Evolutionary conservation across 35 echinoderm and acorn worm species (phyloP), one percentile per base, ranked within the genome.

Genomic region (Eucidaris tribuloides): DNA sequence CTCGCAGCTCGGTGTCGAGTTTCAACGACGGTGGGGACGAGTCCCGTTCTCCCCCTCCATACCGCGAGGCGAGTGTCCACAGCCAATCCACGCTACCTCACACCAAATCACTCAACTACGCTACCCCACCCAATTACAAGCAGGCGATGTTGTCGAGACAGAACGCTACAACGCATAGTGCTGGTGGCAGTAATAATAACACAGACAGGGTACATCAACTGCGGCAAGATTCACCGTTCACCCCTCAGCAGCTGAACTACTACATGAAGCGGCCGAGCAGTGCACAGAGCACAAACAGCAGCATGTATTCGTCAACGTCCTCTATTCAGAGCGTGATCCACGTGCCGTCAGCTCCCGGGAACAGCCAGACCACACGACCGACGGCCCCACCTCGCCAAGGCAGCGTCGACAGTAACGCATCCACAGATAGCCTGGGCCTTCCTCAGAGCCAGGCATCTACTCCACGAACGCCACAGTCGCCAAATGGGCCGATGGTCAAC

Each of bases 281-380:
- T 32, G 50, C 86, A 0, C 89, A 83, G 23, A 97, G 94, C 45
- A 84, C 94, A 1, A 89, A 81, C 54, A 90, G 96, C 58, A 93
- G 96, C 76, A 42, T 93, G 36, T 99, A 93, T 77, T 90, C 90
- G 17, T 93, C 90, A 2, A 91, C 94, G 0, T 97, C 94, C 2
- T 97, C 94, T 0, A 85, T 97, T 35, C 89, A 86, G 17, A 97
- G 94, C 57, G 94, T 97, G 1, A 97, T 97, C 5, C 94, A 97
- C 9, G 76, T 97, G 11, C 90, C 84, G 4, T 15, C 62, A 35
- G 58, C 32, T 25, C 44, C 31, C 42, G 25, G 31, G 29, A 76
- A 83, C 14, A 64, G 77, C 23, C 42, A 62, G 25, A 48, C 41
- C 50, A 28, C 55, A 23, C 59, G 61, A 42, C n/a, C n/a, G n/a